Evolutionary conservation across 2,113 vertebrate genomes (phyloP).

Genomic region (Phrynosoma platyrhinos): DNA sequence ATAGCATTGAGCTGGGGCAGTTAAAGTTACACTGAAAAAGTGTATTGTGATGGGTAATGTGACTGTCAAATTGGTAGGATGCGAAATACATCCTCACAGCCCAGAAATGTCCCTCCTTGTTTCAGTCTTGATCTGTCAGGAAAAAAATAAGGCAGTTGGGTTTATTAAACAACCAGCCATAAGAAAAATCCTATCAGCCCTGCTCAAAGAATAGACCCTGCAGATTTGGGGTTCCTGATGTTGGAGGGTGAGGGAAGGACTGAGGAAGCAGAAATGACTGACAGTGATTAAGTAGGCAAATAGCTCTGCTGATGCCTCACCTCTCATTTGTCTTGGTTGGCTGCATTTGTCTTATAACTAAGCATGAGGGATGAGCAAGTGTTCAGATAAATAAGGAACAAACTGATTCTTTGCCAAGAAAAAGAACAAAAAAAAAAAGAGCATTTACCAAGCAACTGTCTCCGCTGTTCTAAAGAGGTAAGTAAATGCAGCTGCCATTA

Average conservation of each 20-base stretch:
- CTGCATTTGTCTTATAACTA: not conserved
- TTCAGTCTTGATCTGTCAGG: not conserved
- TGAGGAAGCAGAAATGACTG: slow-evolving; percentile 7
- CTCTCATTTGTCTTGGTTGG: slow-evolving; percentile 19
- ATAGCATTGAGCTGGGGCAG: no score
- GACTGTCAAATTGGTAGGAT: not conserved
- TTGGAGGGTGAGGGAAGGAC: not conserved
- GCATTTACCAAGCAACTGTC: not conserved
- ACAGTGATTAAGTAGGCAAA: slow-evolving; percentile 12
- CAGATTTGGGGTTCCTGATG: not conserved
- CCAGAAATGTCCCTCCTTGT: not conserved
- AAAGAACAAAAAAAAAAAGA: not conserved
- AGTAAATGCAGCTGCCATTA: not conserved
- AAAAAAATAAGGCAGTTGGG: not conserved
- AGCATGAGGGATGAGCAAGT: slow-evolving; percentile 16
- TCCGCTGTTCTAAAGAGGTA: not conserved
- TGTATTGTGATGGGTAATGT: not conserved
- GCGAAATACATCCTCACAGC: not conserved
- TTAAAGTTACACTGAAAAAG: no score
- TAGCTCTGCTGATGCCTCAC: not conserved
- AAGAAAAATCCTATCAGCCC: not conserved
- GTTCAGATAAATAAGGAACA: not conserved
- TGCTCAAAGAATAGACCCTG: not conserved
- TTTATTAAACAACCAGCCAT: not conserved
- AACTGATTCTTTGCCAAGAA: not conserved